These are phyloP conservation scores for Hymenochirus boettgeri DNA, from an alignment of 2,113 vertebrate genomes.

Conservation along the genomic window DNA sequence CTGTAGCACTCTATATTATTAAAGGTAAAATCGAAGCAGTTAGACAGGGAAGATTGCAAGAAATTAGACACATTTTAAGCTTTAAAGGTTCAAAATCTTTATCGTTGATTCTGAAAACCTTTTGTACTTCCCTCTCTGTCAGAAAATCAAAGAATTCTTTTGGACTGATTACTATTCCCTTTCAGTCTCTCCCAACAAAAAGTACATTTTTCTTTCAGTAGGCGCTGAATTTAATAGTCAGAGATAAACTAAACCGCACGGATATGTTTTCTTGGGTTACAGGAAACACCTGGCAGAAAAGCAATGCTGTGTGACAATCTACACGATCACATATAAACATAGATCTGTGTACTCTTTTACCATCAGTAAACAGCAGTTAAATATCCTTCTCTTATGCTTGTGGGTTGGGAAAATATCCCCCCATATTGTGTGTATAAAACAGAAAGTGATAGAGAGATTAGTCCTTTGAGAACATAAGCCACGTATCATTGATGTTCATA, in stretches of 20 bases:
- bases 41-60: too few species aligned
- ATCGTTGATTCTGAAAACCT: too few species aligned
- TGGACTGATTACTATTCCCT: not conserved
- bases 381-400: slow-evolving; percentile 1
- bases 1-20: too few species aligned
- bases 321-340: too few species aligned
- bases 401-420: slow-evolving; percentile 17
- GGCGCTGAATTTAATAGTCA: not conserved
- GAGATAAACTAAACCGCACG: slow-evolving; percentile 26
- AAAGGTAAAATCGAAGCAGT: too few species aligned
- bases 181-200: slow-evolving; percentile 1
- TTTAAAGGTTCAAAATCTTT: too few species aligned
- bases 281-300: slow-evolving; percentile 39
- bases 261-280: slow-evolving; percentile 37
- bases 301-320: slow-evolving; percentile 20
- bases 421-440: too few species aligned
- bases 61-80: too few species aligned
- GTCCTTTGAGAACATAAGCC: too few species aligned
- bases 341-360: slow-evolving; percentile 19
- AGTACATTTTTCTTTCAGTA: slow-evolving; percentile 21
- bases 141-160: too few species aligned
- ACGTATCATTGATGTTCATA: too few species aligned
- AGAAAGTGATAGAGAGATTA: too few species aligned
- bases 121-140: not conserved
- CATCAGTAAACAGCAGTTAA: slow-evolving; percentile 4